Evolutionary conservation across 2,888 invertebrate species (phyloP).

Genomic region (Pasiphila rectangulata): DNA sequence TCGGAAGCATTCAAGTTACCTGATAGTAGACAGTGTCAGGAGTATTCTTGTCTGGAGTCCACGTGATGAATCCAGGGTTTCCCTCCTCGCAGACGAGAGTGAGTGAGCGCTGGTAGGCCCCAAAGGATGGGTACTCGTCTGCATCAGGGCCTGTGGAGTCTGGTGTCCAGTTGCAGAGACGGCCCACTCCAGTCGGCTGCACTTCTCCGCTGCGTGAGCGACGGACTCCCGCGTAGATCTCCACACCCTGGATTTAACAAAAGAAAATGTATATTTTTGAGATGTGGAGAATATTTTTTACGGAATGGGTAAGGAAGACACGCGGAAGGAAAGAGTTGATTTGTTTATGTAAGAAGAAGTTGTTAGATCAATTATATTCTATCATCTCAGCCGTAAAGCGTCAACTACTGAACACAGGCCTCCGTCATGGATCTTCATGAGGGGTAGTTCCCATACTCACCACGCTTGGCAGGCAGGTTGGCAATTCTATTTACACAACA

Average conservation of each 20-base stretch:
- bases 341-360: too few species aligned
- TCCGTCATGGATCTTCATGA: too few species aligned
- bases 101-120: constrained; percentile 92
- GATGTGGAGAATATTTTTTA: too few species aligned
- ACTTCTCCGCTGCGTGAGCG: constrained; percentile 85
- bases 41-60: constrained; percentile 92
- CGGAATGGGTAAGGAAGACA: too few species aligned
- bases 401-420: too few species aligned
- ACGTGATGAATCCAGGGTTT: constrained; percentile 90
- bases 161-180: constrained; percentile 93
- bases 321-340: too few species aligned
- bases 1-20: constrained; percentile 66
- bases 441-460: too few species aligned
- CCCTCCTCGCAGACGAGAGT: constrained; percentile 91
- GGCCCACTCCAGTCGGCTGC: constrained; percentile 88
- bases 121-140: constrained; percentile 92
- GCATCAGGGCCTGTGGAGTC: constrained; percentile 86
- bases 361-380: too few species aligned
- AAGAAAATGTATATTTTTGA: neutral
- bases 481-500: too few species aligned
- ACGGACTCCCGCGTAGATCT: constrained; percentile 90
- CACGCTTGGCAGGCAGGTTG: too few species aligned
- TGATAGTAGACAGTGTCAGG: constrained; percentile 97
- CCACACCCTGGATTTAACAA: constrained; percentile 81
- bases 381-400: too few species aligned